Conservation (phyloP, 2,797 vertebrate genomes). For the Clamator glandarius region DNA sequence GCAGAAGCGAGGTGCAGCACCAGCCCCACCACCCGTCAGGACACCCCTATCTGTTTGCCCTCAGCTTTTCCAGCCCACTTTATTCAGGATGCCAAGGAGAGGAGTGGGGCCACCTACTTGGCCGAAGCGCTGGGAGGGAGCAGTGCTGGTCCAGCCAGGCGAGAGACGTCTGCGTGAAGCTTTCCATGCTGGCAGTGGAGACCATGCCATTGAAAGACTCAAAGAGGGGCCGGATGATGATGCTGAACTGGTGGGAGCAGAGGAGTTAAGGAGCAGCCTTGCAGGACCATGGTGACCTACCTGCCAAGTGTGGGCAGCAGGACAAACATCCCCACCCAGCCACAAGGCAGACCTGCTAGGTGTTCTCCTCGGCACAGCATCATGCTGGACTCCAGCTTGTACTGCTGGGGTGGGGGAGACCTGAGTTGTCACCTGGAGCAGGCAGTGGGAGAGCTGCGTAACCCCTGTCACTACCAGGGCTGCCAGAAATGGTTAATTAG, state of each 20-base stretch:
- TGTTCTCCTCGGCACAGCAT: background rate
- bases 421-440: background rate
- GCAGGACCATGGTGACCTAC: background rate
- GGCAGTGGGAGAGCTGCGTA: background rate
- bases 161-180: slow-evolving; percentile 90
- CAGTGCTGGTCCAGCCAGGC: slow-evolving; percentile 97
- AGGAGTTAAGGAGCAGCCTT: slow-evolving; percentile 78
- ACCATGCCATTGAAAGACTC: slow-evolving; percentile 97
- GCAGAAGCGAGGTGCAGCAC: background rate
- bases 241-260: slow-evolving; percentile 85
- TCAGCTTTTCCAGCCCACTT: background rate
- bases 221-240: slow-evolving; percentile 94
- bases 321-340: background rate
- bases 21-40: rapidly evolving
- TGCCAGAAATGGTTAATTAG: background rate
- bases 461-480: rapidly evolving
- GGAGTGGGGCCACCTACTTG: slow-evolving; percentile 82
- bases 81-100: background rate
- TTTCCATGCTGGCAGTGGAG: slow-evolving; percentile 91
- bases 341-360: background rate
- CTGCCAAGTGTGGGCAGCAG: background rate
- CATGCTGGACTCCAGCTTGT: rapidly evolving
- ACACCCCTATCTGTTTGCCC: rapidly evolving
- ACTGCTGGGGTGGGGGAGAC: background rate
- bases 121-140: slow-evolving; percentile 89